These are phyloP conservation scores for Cephus sareptanus DNA, from an alignment of 2,888 invertebrate species.

Conservation along the genomic window DNA sequence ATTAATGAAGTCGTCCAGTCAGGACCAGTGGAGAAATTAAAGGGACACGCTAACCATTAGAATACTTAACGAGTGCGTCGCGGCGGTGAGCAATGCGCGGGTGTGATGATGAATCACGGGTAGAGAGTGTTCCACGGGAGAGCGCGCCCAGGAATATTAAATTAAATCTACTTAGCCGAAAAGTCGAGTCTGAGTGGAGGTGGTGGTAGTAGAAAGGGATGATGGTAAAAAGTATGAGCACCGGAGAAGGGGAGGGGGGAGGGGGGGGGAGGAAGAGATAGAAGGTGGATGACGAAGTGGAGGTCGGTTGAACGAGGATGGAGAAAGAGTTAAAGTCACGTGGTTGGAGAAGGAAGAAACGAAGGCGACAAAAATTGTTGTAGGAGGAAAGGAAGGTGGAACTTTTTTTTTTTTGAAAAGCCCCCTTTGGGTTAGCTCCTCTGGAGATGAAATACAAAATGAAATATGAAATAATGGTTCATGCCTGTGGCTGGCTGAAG, in stretches of 20 bases:
- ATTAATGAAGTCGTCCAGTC: conserved; percentile 51
- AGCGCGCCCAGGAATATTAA: conserved; percentile 58
- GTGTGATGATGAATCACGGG: conserved; percentile 65
- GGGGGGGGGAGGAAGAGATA: conserved; percentile 2
- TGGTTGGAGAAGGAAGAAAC: conserved; percentile 9
- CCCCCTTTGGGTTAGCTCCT: conserved; percentile 50
- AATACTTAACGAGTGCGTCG: conserved; percentile 65
- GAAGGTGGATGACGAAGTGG: conserved; percentile 14
- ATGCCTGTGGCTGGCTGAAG: conserved; percentile 62
- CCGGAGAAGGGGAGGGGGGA: too few species aligned
- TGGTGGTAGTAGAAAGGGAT: conserved; percentile 19
- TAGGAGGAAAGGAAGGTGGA: conserved; percentile 22
- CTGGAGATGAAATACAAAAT: conserved; percentile 62
- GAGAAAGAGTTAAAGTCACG: too few species aligned
- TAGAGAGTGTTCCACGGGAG: conserved; percentile 43
- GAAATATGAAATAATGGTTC: conserved; percentile 67
- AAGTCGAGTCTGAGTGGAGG: conserved; percentile 23
- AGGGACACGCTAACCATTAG: conserved; percentile 57
- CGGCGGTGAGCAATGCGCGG: conserved; percentile 54
- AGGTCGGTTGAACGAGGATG: neutral
- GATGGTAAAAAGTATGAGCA: conserved; percentile 14
- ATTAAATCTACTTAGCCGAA: conserved; percentile 52
- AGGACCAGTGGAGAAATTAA: conserved; percentile 43
- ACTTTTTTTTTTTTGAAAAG: conserved; percentile 24
- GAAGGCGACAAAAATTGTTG: conserved; percentile 16